These are phyloP conservation scores for Callimorpha dominula DNA, from an alignment of 2,888 invertebrate species.

Conservation along the genomic window DNA sequence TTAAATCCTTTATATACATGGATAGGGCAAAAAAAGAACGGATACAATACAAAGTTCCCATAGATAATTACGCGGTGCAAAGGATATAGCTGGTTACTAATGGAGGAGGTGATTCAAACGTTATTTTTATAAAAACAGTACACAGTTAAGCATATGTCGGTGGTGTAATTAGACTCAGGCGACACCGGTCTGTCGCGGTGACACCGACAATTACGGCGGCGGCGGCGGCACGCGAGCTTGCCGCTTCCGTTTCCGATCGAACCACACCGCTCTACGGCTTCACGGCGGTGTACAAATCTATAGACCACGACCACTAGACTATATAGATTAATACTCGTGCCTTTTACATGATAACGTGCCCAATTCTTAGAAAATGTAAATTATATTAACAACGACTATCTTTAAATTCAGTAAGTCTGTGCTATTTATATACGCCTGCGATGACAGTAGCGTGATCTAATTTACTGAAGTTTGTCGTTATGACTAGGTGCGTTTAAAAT, in stretches of 20 bases:
- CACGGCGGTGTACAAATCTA: conserved; percentile 33
- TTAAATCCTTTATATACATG: conserved; percentile 62
- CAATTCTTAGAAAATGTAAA: too few relatives aligned
- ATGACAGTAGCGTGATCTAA: neutral
- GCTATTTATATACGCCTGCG: neutral
- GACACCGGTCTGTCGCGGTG: conserved; percentile 62
- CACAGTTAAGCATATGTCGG: conserved; percentile 63
- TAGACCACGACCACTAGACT: conserved; percentile 25
- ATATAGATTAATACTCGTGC: neutral
- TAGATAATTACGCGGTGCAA: conserved; percentile 24
- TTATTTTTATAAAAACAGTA: conserved; percentile 14
- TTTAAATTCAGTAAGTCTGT: too few relatives aligned
- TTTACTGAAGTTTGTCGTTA: neutral
- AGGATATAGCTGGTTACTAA: conserved; percentile 22
- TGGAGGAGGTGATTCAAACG: conserved; percentile 13
- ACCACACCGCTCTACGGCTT: conserved; percentile 68
- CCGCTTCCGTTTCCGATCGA: conserved; percentile 81
- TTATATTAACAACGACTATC: too few relatives aligned
- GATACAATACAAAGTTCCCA: conserved; percentile 51
- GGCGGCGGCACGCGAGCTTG: conserved; percentile 69
- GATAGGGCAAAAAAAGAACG: conserved; percentile 59
- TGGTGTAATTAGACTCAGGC: conserved; percentile 61
- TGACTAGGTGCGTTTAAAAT: neutral
- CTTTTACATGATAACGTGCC: neutral
- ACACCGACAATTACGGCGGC: conserved; percentile 74